phyloP scores from a whole-genome alignment of 2,797 vertebrate genomes.

The Cynodonichthys magdalenae region DNA sequence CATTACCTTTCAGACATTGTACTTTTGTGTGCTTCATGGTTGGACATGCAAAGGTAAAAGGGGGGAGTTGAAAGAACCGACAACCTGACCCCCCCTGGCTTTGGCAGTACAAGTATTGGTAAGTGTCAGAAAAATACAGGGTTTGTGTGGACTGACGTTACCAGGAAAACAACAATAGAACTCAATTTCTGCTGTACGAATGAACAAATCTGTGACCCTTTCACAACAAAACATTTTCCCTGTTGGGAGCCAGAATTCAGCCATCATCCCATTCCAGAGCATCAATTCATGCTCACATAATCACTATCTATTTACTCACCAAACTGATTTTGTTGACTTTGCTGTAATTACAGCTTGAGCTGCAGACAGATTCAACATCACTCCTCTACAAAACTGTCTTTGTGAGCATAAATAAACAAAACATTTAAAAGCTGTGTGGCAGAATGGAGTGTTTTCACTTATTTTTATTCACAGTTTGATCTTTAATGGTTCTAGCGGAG shows the following conservation, averaged over 20 bases:
- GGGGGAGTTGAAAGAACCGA: neutral
- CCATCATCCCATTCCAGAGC: neutral
- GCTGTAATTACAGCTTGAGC: neutral
- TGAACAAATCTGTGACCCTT: constrained; percentile 1
- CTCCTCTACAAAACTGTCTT: neutral
- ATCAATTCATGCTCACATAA: constrained; percentile 3
- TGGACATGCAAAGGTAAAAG: no score
- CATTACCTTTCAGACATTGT: no score
- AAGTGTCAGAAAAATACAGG: neutral
- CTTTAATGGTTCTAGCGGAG: neutral
- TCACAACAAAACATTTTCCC: neutral
- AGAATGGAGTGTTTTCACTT: neutral
- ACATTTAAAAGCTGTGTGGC: neutral
- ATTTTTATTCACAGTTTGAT: no score
- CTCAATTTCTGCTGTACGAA: neutral
- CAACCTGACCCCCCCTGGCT: neutral
- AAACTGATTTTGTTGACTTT: constrained; percentile 2
- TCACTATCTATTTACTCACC: neutral
- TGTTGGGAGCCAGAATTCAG: constrained; percentile 3
- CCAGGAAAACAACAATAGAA: constrained; percentile 4
- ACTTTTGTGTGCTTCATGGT: no score
- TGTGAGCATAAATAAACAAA: neutral
- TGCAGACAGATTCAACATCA: neutral
- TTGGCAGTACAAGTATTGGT: neutral
- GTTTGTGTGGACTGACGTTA: neutral